Evolutionary conservation across 2,888 invertebrate species (phyloP).

Genomic region (Teinopalpus imperialis): DNA sequence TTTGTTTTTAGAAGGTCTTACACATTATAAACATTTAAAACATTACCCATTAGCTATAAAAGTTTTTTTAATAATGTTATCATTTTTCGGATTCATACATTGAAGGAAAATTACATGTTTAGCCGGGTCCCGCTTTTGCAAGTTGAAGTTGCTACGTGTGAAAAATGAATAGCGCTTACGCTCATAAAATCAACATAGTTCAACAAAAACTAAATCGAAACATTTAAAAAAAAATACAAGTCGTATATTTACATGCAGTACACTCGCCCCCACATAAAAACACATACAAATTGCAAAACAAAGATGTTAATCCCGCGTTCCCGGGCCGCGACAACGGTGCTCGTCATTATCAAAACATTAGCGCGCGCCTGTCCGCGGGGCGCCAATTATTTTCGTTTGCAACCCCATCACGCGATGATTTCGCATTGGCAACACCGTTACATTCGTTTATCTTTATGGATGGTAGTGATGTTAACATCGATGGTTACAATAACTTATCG

Average conservation of each 20-base stretch:
- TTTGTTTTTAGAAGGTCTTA: too few relatives aligned
- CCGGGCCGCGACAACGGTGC: conserved; percentile 53
- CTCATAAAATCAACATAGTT: too few relatives aligned
- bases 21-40: too few relatives aligned
- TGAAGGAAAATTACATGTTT: too few relatives aligned
- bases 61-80: too few relatives aligned
- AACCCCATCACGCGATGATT: conserved; percentile 69
- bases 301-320: conserved; percentile 54
- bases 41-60: too few relatives aligned
- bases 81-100: too few relatives aligned
- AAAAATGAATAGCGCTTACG: too few relatives aligned
- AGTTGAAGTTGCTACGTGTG: too few relatives aligned
- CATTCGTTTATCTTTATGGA: conserved; percentile 52
- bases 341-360: conserved; percentile 78
- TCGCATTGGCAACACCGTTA: conserved; percentile 64
- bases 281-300: conserved; percentile 66
- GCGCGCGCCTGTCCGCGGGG: conserved; percentile 70
- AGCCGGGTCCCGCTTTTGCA: too few relatives aligned
- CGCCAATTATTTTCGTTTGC: conserved; percentile 75
- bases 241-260: conserved; percentile 44
- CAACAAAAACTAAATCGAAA: too few relatives aligned
- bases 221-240: too few relatives aligned
- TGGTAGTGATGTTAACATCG: not conserved
- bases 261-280: conserved; percentile 42
- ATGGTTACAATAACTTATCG: not conserved